Base-by-base conservation (phyloP, 53 echinoderm and acorn worm species). In the Paelopatides confundens region DNA sequence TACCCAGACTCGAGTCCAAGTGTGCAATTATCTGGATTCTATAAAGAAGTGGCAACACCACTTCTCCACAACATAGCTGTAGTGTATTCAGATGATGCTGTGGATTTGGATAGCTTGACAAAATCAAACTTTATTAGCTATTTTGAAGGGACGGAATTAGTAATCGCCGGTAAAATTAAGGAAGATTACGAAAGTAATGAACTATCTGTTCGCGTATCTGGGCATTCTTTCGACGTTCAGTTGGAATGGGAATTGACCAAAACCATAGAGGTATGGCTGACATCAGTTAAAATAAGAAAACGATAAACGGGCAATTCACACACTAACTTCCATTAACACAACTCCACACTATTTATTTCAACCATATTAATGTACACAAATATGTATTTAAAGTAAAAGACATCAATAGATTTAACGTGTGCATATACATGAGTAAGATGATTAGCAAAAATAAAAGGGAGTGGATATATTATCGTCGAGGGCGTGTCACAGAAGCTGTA, bases 21-120 rank as follows among this genome's bases (percentile, higher is more conserved):
- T 31, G 27, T 98, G 5, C 98, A 98, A 54, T 89, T 98, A 71
- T 86, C 88, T 34, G 98, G 95, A 27, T 97, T 97, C 89, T 97
- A 95, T 78, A 92, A 95, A 71, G 97, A 97, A 63, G 95, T 98
- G 35, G 93, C 98, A 27, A 98, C 93, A 2, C 95, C 98, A 14
- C 74, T 98, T 10, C 94, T 98, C 40, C 89, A 90, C 70, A 90
- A 98, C 40, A 65, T 95, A 65, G 71, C 86, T 40, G 88, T 98
- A 23, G 18, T 87, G 24, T 98, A 98, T 91, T 51, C 74, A 37
- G 77, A 87, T 14, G 82, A 88, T 58, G 31, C 82, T 0, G 86
- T 95, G 0, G 89, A 98, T 32, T 52, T 66, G 2, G 58, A 87
- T 86, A 87, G 86, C 32, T 35, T 92, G 52, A 95, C 95, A 30